Evolutionary conservation across 2,888 invertebrate genomes (phyloP), one percentile per base, ranked within the genome.

Genomic region (Agrypnus murinus): DNA sequence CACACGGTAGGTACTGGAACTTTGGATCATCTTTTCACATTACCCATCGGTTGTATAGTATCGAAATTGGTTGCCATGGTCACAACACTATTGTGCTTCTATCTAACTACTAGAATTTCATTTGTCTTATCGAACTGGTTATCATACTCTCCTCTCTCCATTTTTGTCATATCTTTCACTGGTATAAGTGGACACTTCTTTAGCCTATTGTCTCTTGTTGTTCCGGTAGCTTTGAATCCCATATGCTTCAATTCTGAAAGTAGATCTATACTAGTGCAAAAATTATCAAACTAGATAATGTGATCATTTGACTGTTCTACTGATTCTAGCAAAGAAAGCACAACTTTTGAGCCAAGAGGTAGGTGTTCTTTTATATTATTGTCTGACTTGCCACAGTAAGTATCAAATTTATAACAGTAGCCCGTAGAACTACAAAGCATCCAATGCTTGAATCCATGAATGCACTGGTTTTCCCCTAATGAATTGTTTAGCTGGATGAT

Each of bases 391-490:
- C 74, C 75, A 64, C 74, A 75, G 45, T 76, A 77, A 60, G 77
- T 65, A 63, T 77, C 77, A 63, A 75, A 75, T 19, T 57, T 12
- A 57, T 78, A 77, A 46, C 78, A 77, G 60, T 77, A 78, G 7
- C 76, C 75, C n/a, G 65, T n/a, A n/a, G n/a, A n/a, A n/a, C n/a
- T n/a, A n/a, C n/a, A n/a, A n/a, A n/a, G n/a, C n/a, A n/a, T n/a
- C 79, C 77, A 80, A 48, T 80, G 75, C 66, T 80, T 80, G 65
- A 75, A 80, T n/a, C 78, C 78, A 74, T n/a, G 80, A 79, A 4
- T 78, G 64, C 10, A 81, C 73, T 57, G 79, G 78, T 65, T 80
- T 80, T 6, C 77, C 76, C 36, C 71, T 65, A 45, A 80, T 80
- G 43, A 77, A 79, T 64, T 78, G 77, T 69, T 79, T 78, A 6